phyloP scores from a whole-genome alignment of 2,797 vertebrate species.

The Nyctalus aviator region DNA sequence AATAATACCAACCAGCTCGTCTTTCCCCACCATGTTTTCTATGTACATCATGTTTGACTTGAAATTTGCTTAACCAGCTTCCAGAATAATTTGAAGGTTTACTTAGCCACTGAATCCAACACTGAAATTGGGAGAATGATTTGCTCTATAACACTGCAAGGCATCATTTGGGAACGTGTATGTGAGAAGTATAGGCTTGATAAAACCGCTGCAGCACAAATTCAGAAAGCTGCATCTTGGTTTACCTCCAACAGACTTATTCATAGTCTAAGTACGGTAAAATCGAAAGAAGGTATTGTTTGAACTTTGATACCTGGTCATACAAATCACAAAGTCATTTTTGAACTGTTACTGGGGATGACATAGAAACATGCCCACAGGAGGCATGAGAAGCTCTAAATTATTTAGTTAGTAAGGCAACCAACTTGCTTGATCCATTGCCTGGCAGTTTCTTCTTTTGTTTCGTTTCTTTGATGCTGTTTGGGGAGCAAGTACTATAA shows the following conservation, averaged over 20 bases:
- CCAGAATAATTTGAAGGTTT: background rate
- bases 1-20: background rate
- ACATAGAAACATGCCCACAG: background rate
- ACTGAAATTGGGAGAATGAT: background rate
- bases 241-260: constrained; percentile 56
- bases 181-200: background rate
- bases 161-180: background rate
- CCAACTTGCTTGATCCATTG: constrained; percentile 27
- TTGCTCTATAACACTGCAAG: background rate
- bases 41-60: rapidly evolving
- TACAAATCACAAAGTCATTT: constrained; percentile 59
- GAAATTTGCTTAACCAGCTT: constrained; percentile 48
- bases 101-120: background rate
- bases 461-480: constrained; percentile 17
- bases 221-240: constrained; percentile 26
- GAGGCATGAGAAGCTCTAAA: constrained; percentile 57
- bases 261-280: constrained; percentile 20
- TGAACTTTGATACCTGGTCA: constrained; percentile 47
- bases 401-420: constrained; percentile 61
- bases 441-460: constrained; percentile 50
- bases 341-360: constrained; percentile 58
- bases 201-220: constrained; percentile 52
- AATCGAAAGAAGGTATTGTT: constrained; percentile 50
- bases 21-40: background rate
- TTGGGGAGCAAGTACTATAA: background rate